A percentile compares a stretch with the other conserved stretches of the same genome.
These are phyloP conservation scores for Ceratina australensis DNA, from an alignment of 1,140 invertebrate species.

Conservation along the genomic window DNA sequence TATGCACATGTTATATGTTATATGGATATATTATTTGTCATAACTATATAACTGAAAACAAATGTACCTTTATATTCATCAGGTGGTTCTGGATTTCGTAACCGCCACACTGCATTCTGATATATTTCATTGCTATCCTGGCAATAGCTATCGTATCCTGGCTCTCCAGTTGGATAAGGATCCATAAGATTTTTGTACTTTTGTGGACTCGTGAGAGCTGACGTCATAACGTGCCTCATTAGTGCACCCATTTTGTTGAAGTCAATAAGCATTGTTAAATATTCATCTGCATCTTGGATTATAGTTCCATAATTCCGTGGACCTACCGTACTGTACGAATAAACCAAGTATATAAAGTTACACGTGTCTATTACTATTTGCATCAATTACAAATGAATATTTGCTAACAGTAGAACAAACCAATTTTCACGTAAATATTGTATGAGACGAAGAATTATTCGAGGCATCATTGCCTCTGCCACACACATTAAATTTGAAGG, in stretches of 20 bases:
- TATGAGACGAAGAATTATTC: constrained; percentile 92
- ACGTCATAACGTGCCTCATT: constrained; percentile 95
- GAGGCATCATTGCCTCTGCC: constrained; percentile 95
- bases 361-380: background rate
- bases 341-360: constrained; percentile 18
- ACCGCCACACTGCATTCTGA: constrained; percentile 87
- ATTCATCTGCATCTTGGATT: constrained; percentile 90
- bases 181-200: constrained; percentile 76
- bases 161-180: constrained; percentile 71
- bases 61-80: constrained; percentile 85
- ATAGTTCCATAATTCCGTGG: constrained; percentile 81
- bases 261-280: constrained; percentile 93
- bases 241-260: constrained; percentile 96
- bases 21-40: background rate
- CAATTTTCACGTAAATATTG: constrained; percentile 93
- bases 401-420: constrained; percentile 69
- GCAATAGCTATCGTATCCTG: constrained; percentile 87
- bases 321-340: constrained; percentile 71
- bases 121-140: constrained; percentile 87
- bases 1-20: constrained; percentile 13
- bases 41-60: background rate
- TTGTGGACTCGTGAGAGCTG: constrained; percentile 91
- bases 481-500: constrained; percentile 93
- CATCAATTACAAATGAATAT: background rate
- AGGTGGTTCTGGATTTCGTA: constrained; percentile 90